Evolutionary conservation across 2,888 invertebrate species (phyloP).

Genomic region (Eupithecia dodoneata): DNA sequence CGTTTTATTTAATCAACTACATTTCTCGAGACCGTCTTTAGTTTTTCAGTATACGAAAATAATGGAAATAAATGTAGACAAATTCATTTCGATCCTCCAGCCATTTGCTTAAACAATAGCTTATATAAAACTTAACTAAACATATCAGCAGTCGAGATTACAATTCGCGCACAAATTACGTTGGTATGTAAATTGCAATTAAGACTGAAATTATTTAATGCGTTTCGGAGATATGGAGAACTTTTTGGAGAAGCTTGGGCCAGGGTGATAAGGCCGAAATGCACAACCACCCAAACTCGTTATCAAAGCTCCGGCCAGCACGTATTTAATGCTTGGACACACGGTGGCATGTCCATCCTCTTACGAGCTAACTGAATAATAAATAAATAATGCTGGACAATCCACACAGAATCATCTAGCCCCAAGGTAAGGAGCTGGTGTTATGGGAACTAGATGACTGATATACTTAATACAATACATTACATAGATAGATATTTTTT

Average conservation of each 20-base stretch:
- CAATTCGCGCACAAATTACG: constrained; percentile 43
- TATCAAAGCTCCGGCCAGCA: constrained; percentile 67
- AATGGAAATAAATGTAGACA: background rate
- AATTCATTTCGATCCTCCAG: background rate
- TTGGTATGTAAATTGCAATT: constrained; percentile 53
- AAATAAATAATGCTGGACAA: too few species aligned
- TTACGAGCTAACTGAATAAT: too few species aligned
- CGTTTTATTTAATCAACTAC: too few species aligned
- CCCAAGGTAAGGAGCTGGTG: too few species aligned
- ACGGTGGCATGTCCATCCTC: background rate
- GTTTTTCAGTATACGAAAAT: too few species aligned
- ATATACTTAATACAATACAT: too few species aligned
- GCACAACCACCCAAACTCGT: constrained; percentile 74
- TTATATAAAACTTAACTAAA: background rate
- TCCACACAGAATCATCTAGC: too few species aligned
- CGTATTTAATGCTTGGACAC: constrained; percentile 62
- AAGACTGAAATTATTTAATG: constrained; percentile 64
- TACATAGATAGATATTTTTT: too few species aligned
- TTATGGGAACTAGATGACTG: too few species aligned
- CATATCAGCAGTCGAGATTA: background rate
- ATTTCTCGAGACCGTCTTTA: too few species aligned
- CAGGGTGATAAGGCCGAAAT: constrained; percentile 63
- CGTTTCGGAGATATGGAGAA: constrained; percentile 57
- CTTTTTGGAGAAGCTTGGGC: constrained; percentile 54
- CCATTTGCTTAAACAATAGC: background rate